Base-by-base conservation (phyloP, 2,797 vertebrate species). In the Lacerta agilis region DNA sequence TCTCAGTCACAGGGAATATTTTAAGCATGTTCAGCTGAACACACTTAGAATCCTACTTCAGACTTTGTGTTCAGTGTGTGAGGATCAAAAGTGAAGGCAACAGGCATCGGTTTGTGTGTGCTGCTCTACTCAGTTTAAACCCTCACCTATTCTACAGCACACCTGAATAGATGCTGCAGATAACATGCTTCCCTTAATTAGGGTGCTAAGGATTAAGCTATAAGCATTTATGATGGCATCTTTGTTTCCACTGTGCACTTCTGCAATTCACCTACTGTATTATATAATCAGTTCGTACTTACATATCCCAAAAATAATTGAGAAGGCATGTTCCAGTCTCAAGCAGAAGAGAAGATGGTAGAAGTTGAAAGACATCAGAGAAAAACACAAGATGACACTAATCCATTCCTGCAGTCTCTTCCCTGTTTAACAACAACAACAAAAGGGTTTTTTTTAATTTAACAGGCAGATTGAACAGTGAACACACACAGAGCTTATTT, bases 361-460 rank as follows among this genome's bases (percentile, higher is more conserved):
- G 94, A 98, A 96, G 93, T 99, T 99, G 96, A 98, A 98, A 96
- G 97, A 97, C 92, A 99, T 98, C 91, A 99, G 97, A 93, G 97
- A 97, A 96, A 99, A 98, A 96, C 99, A 99, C 79, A 99, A 95
- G 95, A 98, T 29, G 87, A 99, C 99, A 75, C 97, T 98, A 73
- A 98, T 96, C 98, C 98, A 99, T 95, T 99, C 99, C 93, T 99
- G 99, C 93, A 98, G 96, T 90, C 99, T 96, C 95, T 99, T 99
- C 91, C 98, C 99, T 99, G 95, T 20, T 55, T 79, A 87, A 13
- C 18, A 1, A 25, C 0, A 49, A 49, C 41, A 43, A 43, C 41
- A 83, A 27, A 73, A 8, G 58, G 49, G 85, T 38, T 80, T 72
- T 64, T 64, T 64, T 64, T 64, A 23, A 23, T 64, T 64, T 64